Conservation (phyloP, 2,888 invertebrate genomes). For the Apodemia mormo region DNA sequence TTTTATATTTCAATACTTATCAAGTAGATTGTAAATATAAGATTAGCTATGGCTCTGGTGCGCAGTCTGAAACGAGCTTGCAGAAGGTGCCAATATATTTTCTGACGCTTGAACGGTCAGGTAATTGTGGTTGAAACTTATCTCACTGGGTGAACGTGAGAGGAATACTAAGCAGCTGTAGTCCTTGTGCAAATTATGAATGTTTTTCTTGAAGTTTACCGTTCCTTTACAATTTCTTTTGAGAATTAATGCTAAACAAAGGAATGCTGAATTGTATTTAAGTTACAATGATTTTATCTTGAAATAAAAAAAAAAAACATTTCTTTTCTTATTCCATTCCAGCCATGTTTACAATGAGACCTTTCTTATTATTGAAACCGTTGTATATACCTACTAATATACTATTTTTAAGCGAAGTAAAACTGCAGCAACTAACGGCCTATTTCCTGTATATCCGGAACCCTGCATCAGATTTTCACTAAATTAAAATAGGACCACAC, state of each 20-base stretch:
- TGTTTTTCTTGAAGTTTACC: constrained; percentile 47
- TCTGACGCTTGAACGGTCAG: constrained; percentile 77
- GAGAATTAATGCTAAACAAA: constrained; percentile 9
- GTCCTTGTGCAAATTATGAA: constrained; percentile 71
- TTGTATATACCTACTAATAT: too few species aligned
- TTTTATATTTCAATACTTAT: constrained; percentile 30
- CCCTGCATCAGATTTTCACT: too few species aligned
- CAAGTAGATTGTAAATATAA: constrained; percentile 58
- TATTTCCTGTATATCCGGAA: too few species aligned
- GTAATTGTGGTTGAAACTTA: constrained; percentile 80
- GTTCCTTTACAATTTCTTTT: constrained; percentile 38
- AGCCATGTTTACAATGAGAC: too few species aligned
- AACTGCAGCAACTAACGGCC: too few species aligned
- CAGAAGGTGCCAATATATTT: constrained; percentile 79
- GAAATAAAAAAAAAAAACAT: too few species aligned
- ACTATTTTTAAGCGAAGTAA: too few species aligned
- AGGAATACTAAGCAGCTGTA: constrained; percentile 64
- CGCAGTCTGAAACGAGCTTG: constrained; percentile 49
- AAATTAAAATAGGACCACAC: too few species aligned
- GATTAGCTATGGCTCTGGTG: constrained; percentile 51
- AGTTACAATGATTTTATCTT: not conserved
- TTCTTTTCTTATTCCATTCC: too few species aligned
- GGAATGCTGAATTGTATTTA: constrained; percentile 2
- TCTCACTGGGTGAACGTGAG: constrained; percentile 73
- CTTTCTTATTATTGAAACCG: too few species aligned